Base-by-base conservation (phyloP, 2,888 invertebrate genomes). In the Drosophila phalerata region DNA sequence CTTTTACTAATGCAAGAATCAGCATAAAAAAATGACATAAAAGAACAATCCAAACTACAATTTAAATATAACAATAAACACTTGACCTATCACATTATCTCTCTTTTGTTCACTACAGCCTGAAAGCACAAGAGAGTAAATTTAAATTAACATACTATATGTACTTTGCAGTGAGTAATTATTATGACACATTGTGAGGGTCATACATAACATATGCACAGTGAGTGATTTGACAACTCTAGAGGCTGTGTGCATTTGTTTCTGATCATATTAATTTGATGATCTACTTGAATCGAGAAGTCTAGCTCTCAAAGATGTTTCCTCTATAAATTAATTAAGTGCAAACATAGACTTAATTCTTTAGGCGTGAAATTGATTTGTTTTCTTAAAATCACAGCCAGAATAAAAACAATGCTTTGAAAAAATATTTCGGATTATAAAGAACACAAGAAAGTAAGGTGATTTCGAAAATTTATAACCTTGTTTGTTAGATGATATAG, bases 141-240 rank as follows among this genome's bases (percentile, higher is more conserved):
- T 9, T 9, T n/a, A 34, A 51, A 22, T 51, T 22, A 49, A 49
- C 17, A 34, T 49, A n/a, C n/a, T n/a, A n/a, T n/a, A 8, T 28
- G 28, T 8, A 13, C 19, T 49, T 49, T n/a, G 8, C 8, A 34
- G n/a, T 51, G n/a, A 34, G 22, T n/a, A 34, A 34, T 49, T 49
- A 34, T 22, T 22, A 49, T 49, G 49, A 49, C 49, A 49, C 34
- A 49, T 22, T 34, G 30, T 30, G 34, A 49, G 34, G 34, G 49
- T 49, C 49, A 34, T 9, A 13, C 13, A 22, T 22, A 49, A 22
- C 4, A 42, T 5, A 4, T 17, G 17, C 6, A 10, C 10, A 42
- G 11, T 9, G 3, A 19, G n/a, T 34, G 34, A 48, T 11, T 32
- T 13, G 48, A 19, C 48, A 32, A n/a, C 9, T 3, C 48, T 19